phyloP scores from a whole-genome alignment of 2,888 invertebrate genomes.

The Ophioninae sp. region DNA sequence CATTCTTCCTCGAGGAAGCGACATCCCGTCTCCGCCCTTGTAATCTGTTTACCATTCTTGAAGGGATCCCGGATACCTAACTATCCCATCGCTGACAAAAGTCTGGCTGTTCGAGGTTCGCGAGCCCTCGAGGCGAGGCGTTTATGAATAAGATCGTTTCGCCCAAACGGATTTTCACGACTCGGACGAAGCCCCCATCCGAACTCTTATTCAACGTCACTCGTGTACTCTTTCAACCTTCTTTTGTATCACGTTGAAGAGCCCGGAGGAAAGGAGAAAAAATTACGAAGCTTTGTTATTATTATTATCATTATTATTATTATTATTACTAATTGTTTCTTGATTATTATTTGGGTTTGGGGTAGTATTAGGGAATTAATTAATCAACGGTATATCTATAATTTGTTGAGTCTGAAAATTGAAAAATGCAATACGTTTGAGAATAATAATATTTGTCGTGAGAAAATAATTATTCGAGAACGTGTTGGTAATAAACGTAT shows the following conservation, averaged over 20 bases:
- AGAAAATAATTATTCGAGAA: no score
- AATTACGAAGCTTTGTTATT: slow-evolving; percentile 18
- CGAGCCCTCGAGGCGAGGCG: slow-evolving; percentile 66
- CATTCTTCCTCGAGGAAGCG: slow-evolving; percentile 40
- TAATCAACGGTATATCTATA: background rate
- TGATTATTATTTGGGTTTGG: background rate
- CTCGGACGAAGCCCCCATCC: background rate
- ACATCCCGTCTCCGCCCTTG: slow-evolving; percentile 62
- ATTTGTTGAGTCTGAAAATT: background rate
- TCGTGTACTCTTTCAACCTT: slow-evolving; percentile 10
- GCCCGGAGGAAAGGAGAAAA: slow-evolving; percentile 3
- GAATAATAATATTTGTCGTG: no score
- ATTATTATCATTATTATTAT: background rate
- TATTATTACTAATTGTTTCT: background rate
- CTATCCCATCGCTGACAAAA: slow-evolving; percentile 66
- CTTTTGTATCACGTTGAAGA: slow-evolving; percentile 33
- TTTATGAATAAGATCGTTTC: slow-evolving; percentile 65
- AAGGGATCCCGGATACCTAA: slow-evolving; percentile 45
- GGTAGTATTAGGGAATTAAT: no score
- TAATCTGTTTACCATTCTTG: slow-evolving; percentile 73
- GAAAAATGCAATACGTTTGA: no score
- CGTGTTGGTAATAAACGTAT: no score
- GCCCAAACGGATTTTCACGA: slow-evolving; percentile 23
- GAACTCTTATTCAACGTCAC: slow-evolving; percentile 28
- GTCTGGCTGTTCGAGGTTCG: slow-evolving; percentile 44